Base-by-base conservation (phyloP, 2,888 invertebrate species). In the Caenorhabditis becei region DNA sequence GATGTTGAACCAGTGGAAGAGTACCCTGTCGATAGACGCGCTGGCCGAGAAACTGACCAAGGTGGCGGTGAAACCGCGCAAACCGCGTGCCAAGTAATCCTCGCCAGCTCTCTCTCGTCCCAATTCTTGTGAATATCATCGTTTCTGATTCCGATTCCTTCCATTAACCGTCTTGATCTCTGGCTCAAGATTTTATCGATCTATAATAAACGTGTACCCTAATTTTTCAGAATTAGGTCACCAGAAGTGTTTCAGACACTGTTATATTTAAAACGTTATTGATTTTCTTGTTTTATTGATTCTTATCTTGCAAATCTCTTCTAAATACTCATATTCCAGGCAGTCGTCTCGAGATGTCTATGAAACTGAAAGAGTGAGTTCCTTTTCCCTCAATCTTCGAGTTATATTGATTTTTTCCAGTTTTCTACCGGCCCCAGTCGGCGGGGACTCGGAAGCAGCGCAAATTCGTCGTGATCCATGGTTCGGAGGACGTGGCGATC, bases 401-500 rank as follows among this genome's bases (percentile, higher is more conserved):
- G 16, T 32, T 35, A 10, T 14, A 35, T n/a, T 11, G 1, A 11
- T 59, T 71, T n/a, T 8, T 91, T 92, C 71, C 89, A 96, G 96
- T 90, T 93, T 97, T 82, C 92, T 97, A 80, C 97, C 97, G 54
- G 94, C 95, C 26, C 97, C 97, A 0, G 94, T 94, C 0, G 96
- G 96, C 92, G 94, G 95, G 41, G 94, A 95, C 77, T 96, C 95
- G 94, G 97, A 97, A 91, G 93, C 95, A 85, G 96, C 96, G 91
- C 95, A 96, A 92, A 96, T 96, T 90, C 91, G 92, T 32, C 93
- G 94, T 61, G 92, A 91, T 83, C 88, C 90, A 20, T 91, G 91
- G 89, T 88, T 89, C 77, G 84, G 83, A 37, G 86, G 85, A 61
- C 65, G 75, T 18, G 84, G 83, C 14, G 84, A 86, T 0, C 83